A percentile compares a stretch with the other conserved stretches of the same genome.
Evolutionary conservation across 2,888 invertebrate genomes (phyloP).

Genomic region (Ichneumoninae sp.): DNA sequence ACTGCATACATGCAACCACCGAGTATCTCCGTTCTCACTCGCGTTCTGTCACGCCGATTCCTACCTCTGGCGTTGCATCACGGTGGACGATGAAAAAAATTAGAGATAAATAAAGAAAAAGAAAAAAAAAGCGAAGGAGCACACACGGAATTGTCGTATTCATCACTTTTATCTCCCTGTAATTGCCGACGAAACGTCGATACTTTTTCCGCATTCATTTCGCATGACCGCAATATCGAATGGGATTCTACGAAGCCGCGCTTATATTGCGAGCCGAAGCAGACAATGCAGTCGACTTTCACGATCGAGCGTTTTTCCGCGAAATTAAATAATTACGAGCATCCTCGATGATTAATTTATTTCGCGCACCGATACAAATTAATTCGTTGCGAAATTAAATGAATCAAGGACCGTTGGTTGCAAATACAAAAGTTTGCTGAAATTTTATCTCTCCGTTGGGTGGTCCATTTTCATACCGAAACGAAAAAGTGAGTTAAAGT

Average conservation of each 20-base stretch:
- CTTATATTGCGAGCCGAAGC: not conserved
- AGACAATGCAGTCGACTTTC: not conserved
- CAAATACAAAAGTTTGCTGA: not conserved
- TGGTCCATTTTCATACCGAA: not conserved
- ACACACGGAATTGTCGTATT: constrained; percentile 29
- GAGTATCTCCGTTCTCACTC: constrained; percentile 1
- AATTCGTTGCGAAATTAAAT: not conserved
- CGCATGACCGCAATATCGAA: constrained; percentile 31
- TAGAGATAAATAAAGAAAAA: not conserved
- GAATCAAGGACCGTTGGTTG: not conserved
- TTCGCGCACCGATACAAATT: not conserved
- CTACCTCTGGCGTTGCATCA: constrained; percentile 27
- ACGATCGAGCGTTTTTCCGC: not conserved
- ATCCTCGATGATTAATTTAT: not conserved
- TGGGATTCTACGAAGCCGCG: not conserved
- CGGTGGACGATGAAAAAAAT: constrained; percentile 14
- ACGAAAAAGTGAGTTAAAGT: too few relatives aligned
- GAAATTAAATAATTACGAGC: not conserved
- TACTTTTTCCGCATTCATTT: constrained; percentile 43
- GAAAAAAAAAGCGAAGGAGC: constrained; percentile 19
- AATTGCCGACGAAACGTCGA: constrained; percentile 46
- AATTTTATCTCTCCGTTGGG: not conserved
- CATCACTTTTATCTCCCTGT: constrained; percentile 30
- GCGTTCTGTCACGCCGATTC: constrained; percentile 6
- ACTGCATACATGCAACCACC: constrained; percentile 19